Percentiles rank a stretch among this genome's conserved stretches.
Evolutionary conservation across 30 jellyfish, hydroid and myxozoan genomes (phyloP).

Genomic region (Sanderia malayensis): DNA sequence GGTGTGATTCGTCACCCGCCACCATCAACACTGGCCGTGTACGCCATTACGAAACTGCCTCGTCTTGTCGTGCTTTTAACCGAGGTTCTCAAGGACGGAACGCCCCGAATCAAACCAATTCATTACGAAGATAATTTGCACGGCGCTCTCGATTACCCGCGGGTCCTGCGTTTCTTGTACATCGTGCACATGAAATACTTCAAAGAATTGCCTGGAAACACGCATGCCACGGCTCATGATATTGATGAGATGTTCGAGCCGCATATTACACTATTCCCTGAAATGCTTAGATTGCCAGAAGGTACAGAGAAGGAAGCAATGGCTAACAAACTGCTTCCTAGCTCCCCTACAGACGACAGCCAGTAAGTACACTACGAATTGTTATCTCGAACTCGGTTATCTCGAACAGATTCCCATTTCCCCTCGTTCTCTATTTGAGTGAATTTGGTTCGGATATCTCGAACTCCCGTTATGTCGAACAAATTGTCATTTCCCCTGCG

Average conservation of each 20-base stretch:
- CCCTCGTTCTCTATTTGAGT: too few relatives aligned
- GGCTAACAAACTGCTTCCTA: background rate
- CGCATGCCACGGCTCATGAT: constrained; percentile 36
- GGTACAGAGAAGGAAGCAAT: background rate
- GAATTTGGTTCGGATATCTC: too few relatives aligned
- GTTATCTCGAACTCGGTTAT: too few relatives aligned
- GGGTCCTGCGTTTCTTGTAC: constrained; percentile 56
- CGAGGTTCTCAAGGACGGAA: constrained; percentile 39
- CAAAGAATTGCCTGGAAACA: constrained; percentile 31
- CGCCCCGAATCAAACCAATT: constrained; percentile 54
- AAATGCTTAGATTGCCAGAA: constrained; percentile 34
- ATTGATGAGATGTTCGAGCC: constrained; percentile 60
- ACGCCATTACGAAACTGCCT: constrained; percentile 41
- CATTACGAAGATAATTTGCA: constrained; percentile 34
- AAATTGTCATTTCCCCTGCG: too few relatives aligned
- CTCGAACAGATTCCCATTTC: too few relatives aligned
- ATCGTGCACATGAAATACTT: constrained; percentile 58
- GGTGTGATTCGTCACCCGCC: constrained; percentile 45
- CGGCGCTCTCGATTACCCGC: constrained; percentile 50
- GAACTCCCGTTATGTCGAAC: too few relatives aligned
- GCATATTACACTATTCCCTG: constrained; percentile 53
- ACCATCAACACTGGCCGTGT: constrained; percentile 52
- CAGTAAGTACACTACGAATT: background rate
- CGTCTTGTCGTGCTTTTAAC: constrained; percentile 41
- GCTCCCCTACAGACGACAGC: background rate